A percentile compares a stretch with the other conserved stretches of the same genome.
Conservation (phyloP, 1,140 invertebrate genomes). For the Muscidifurax raptorellus region DNA sequence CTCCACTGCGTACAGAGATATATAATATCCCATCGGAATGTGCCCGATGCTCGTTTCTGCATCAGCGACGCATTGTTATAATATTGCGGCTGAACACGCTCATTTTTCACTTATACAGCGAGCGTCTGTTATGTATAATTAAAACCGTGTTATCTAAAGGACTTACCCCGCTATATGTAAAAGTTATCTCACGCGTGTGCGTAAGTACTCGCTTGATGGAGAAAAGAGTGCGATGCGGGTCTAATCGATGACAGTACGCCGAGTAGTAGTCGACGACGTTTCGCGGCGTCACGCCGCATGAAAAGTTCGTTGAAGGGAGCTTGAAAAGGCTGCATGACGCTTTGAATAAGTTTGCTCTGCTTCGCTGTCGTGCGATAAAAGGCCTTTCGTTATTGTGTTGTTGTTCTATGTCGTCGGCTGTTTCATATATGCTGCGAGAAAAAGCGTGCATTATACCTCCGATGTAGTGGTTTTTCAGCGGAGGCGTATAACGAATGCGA, state of each 20-base stretch:
- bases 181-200: not conserved
- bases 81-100: too few species aligned
- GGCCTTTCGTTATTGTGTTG: not conserved
- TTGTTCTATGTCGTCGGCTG: not conserved
- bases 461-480: too few species aligned
- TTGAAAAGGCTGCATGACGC: slow-evolving; percentile 18
- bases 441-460: too few species aligned
- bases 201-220: too few species aligned
- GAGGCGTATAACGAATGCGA: not conserved
- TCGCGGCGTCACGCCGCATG: slow-evolving; percentile 36
- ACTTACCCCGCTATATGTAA: not conserved
- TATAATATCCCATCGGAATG: not conserved
- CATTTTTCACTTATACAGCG: too few species aligned
- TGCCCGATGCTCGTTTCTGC: not conserved
- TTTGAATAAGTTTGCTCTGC: slow-evolving; percentile 37
- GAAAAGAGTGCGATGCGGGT: slow-evolving; percentile 28
- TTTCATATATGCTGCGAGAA: too few species aligned
- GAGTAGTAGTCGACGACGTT: too few species aligned
- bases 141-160: too few species aligned
- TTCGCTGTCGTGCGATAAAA: slow-evolving; percentile 19
- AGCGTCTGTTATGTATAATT: too few species aligned
- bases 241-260: slow-evolving; percentile 54
- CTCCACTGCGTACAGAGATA: not conserved
- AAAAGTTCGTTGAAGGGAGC: slow-evolving; percentile 40
- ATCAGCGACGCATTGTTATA: too few species aligned